Evolutionary conservation across 2,113 vertebrate genomes (phyloP), one percentile per base, ranked within the genome.

Genomic region (Carlito syrichta): DNA sequence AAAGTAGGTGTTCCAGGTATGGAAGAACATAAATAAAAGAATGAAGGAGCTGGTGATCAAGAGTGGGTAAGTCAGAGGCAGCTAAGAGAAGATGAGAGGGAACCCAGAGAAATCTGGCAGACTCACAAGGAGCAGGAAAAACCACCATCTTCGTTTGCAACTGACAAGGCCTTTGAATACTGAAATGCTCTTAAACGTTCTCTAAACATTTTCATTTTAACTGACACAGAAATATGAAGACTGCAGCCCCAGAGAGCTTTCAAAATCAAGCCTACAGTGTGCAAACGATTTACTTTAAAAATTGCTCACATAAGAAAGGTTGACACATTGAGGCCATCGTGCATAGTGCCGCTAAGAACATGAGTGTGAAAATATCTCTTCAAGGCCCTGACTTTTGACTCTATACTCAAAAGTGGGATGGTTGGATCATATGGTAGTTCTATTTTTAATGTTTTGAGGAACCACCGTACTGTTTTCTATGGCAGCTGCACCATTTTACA

Each of bases 121-220:
- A 77, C 6, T n/a, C 60, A 58, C 5, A 93, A 88, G 68, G n/a
- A 86, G 43, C 58, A 23, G 7, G 25, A 45, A 43, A 86, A 85
- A 77, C 10, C 45, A 68, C 38, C 82, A 68, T 91, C 85, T 92
- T 90, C 54, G 40, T 93, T 94, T 95, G 86, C 74, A 86, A 60
- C 40, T 83, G 94, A 86, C 69, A 50, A 91, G 43, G 43, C 91
- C 73, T 66, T 0, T 40, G 45, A 68, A 43, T 77, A 50, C 30
- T 22, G 9, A 63, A 71, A 97, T 88, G 58, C 68, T 96, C 81
- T 81, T 84, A 94, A 95, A 96, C 35, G 38, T 96, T 84, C 56
- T 89, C 90, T 88, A n/a, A 92, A 82, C 60, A 43, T 86, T 97
- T 98, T 95, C 73, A 94, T 93, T 93, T 96, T 95, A 91, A 92